Percentiles rank a stretch among this genome's conserved stretches.
Conservation (phyloP, 2,888 invertebrate genomes). For the Metellina segmentata region DNA sequence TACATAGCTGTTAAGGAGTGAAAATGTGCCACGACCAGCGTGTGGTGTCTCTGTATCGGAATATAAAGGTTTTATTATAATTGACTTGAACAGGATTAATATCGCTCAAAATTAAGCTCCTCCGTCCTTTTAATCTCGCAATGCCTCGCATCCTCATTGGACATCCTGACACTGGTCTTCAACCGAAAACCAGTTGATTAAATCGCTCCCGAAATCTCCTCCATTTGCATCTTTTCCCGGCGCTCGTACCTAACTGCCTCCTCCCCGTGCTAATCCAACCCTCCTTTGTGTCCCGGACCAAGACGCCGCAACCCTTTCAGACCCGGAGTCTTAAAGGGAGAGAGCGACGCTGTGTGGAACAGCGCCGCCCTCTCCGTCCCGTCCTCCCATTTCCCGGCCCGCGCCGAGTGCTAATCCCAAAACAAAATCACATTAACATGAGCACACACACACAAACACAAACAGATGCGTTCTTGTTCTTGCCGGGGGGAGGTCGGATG, state of each 20-base stretch:
- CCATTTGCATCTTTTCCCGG: background rate
- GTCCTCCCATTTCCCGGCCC: slow-evolving; percentile 35
- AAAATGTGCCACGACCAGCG: no score
- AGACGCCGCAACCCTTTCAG: slow-evolving; percentile 1
- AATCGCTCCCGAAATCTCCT: background rate
- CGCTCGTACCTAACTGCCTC: background rate
- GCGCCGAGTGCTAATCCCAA: slow-evolving; percentile 26
- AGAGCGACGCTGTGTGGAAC: background rate
- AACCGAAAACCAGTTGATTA: background rate
- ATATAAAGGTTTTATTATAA: no score
- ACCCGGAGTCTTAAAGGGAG: background rate
- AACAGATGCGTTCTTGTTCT: slow-evolving; percentile 30
- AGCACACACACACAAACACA: slow-evolving; percentile 37
- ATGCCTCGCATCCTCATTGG: background rate
- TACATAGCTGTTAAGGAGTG: no score
- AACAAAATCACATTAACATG: slow-evolving; percentile 68
- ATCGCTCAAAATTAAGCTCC: background rate
- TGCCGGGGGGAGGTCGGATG: background rate
- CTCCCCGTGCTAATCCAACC: background rate
- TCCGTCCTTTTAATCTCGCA: background rate
- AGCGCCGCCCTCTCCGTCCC: background rate
- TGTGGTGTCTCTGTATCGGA: no score
- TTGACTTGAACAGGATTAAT: background rate
- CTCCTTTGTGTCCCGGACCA: background rate
- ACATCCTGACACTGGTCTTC: background rate